A percentile compares a stretch with the other conserved stretches of the same genome.
phyloP scores from a whole-genome alignment of 2,113 vertebrate species.

The Anguilla japonica region DNA sequence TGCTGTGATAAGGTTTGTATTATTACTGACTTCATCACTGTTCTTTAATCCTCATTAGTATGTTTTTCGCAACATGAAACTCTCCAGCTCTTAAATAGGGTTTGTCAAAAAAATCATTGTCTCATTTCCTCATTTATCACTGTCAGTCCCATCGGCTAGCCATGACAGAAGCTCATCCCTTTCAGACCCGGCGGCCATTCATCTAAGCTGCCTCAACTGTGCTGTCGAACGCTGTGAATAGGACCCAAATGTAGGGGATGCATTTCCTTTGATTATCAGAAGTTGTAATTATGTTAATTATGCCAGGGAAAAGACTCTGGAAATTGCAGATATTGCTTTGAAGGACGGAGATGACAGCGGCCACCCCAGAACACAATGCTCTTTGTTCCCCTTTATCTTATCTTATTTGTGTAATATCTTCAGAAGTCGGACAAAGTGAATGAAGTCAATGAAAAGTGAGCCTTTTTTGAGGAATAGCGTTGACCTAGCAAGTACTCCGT shows the following conservation, averaged over 20 bases:
- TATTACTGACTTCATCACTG: background rate
- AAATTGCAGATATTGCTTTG: background rate
- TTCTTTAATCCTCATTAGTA: background rate
- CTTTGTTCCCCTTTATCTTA: background rate
- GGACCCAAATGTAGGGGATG: background rate
- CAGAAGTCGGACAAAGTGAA: background rate
- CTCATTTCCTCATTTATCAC: slow-evolving; percentile 20
- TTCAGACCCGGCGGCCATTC: background rate
- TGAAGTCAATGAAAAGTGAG: background rate
- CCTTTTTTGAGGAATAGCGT: background rate
- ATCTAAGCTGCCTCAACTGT: background rate
- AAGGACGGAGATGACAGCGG: background rate
- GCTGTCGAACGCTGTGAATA: background rate
- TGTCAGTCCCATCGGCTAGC: slow-evolving; percentile 2
- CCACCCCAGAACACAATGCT: slow-evolving; percentile 1
- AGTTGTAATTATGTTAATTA: slow-evolving; percentile 30
- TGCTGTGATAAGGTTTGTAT: background rate
- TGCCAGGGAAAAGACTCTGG: slow-evolving; percentile 7
- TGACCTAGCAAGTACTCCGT: background rate
- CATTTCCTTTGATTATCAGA: slow-evolving; percentile 15
- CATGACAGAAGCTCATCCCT: background rate
- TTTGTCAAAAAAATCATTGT: background rate
- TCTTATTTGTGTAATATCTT: background rate
- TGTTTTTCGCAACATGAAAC: background rate
- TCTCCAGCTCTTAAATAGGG: background rate